Conservation (phyloP, 1,140 invertebrate genomes). For the Dufourea novaeangliae region DNA sequence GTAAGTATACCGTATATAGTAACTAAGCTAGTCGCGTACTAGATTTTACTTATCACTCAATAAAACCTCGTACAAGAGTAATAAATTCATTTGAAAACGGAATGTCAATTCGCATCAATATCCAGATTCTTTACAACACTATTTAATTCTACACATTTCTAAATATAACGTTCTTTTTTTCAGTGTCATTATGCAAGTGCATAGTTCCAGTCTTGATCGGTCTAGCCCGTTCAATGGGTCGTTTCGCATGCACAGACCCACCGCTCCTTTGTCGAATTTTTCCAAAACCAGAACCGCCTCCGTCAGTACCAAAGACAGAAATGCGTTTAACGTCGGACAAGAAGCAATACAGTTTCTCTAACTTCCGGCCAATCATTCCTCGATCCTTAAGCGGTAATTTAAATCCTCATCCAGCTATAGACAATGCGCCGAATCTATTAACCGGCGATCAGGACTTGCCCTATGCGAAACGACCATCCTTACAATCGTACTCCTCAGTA, state of each 20-base stretch:
- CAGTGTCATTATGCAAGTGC: conserved; percentile 89
- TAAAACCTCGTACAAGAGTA: too few relatives aligned
- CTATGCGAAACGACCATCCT: conserved; percentile 77
- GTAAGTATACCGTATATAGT: conserved; percentile 63
- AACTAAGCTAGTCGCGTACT: too few relatives aligned
- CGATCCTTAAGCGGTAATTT: conserved; percentile 94
- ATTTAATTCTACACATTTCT: not conserved
- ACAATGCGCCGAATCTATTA: conserved; percentile 64
- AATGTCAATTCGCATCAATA: too few relatives aligned
- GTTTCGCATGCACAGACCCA: conserved; percentile 88
- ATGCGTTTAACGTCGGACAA: conserved; percentile 79
- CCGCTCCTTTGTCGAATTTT: conserved; percentile 93
- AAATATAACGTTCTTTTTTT: conserved; percentile 63
- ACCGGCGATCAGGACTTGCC: conserved; percentile 75
- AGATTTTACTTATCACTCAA: too few relatives aligned
- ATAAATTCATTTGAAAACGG: too few relatives aligned
- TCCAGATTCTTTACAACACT: not conserved
- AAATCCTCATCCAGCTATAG: conserved; percentile 81
- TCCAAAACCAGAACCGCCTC: conserved; percentile 87
- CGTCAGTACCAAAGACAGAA: conserved; percentile 77
- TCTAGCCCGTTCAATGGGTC: conserved; percentile 92
- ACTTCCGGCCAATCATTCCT: conserved; percentile 93
- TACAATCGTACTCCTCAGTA: conserved; percentile 85
- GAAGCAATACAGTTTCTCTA: conserved; percentile 85
- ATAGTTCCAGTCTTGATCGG: conserved; percentile 94